Conservation (phyloP, 1,140 invertebrate species). For the Drosophila rhopaloa region DNA sequence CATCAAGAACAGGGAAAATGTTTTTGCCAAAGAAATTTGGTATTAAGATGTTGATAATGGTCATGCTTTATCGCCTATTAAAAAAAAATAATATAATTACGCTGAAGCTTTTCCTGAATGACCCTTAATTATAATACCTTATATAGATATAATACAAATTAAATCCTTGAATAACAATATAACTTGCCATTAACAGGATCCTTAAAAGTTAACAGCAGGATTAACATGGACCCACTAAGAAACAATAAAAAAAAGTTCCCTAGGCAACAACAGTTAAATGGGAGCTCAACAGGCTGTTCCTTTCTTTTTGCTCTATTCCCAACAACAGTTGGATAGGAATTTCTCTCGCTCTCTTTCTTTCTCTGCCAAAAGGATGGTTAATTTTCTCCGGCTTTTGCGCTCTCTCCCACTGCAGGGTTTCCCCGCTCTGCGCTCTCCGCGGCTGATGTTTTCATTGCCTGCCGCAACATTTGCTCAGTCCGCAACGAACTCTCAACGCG, state of each 20-base stretch:
- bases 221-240: neutral
- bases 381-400: conserved; percentile 1
- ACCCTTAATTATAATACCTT: too few relatives aligned
- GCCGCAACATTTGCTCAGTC: conserved; percentile 73
- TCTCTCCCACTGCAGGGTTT: conserved; percentile 7
- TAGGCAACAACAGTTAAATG: neutral
- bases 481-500: conserved; percentile 72
- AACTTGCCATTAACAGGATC: neutral
- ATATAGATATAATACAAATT: too few relatives aligned
- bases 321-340: conserved; percentile 34
- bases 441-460: conserved; percentile 47
- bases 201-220: neutral
- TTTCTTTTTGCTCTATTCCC: conserved; percentile 37
- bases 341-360: conserved; percentile 11
- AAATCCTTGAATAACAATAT: neutral
- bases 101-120: too few relatives aligned
- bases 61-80: too few relatives aligned
- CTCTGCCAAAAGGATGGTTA: neutral
- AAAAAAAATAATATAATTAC: too few relatives aligned
- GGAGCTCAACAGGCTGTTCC: conserved; percentile 74
- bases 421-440: conserved; percentile 3
- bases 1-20: too few relatives aligned
- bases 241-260: conserved; percentile 4
- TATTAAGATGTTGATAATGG: too few relatives aligned
- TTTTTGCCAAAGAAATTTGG: too few relatives aligned